phyloP scores from a whole-genome alignment of 2,888 invertebrate genomes.

The Acheta domesticus region DNA sequence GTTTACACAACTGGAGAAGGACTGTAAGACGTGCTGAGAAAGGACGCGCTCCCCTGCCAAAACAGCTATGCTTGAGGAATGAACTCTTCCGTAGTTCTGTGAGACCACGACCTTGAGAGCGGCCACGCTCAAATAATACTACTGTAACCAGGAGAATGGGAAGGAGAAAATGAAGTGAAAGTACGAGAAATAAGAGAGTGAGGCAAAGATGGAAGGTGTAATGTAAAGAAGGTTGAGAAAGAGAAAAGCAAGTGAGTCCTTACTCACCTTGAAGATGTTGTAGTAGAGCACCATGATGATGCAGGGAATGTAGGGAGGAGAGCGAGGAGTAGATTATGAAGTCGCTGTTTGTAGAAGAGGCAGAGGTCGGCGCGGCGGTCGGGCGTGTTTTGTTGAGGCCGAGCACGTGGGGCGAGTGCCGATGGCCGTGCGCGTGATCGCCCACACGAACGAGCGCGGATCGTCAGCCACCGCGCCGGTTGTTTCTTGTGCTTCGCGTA shows the following conservation, averaged over 20 bases:
- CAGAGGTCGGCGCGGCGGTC: slow-evolving; percentile 80
- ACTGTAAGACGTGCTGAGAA: too few relatives aligned
- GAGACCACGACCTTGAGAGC: too few relatives aligned
- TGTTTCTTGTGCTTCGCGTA: slow-evolving; percentile 98
- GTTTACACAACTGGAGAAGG: too few relatives aligned
- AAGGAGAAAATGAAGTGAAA: neutral
- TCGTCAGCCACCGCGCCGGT: slow-evolving; percentile 87
- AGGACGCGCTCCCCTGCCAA: too few relatives aligned
- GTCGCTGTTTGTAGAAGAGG: slow-evolving; percentile 94
- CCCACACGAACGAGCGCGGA: slow-evolving; percentile 94
- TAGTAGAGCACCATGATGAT: slow-evolving; percentile 98
- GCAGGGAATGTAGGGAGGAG: slow-evolving; percentile 95
- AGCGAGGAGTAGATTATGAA: slow-evolving; percentile 97
- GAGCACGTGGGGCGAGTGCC: slow-evolving; percentile 93
- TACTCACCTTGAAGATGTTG: slow-evolving; percentile 89
- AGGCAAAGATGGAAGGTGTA: too few relatives aligned
- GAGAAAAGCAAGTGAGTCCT: neutral
- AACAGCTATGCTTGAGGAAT: too few relatives aligned
- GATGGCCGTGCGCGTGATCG: slow-evolving; percentile 89
- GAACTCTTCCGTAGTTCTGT: too few relatives aligned
- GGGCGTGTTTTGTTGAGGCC: slow-evolving; percentile 93
- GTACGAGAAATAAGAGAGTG: too few relatives aligned
- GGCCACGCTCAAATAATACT: too few relatives aligned
- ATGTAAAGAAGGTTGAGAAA: slow-evolving; percentile 12
- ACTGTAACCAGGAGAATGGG: neutral